phyloP scores from a whole-genome alignment of 2,888 invertebrate genomes.

The Acutogordius australiensis region DNA sequence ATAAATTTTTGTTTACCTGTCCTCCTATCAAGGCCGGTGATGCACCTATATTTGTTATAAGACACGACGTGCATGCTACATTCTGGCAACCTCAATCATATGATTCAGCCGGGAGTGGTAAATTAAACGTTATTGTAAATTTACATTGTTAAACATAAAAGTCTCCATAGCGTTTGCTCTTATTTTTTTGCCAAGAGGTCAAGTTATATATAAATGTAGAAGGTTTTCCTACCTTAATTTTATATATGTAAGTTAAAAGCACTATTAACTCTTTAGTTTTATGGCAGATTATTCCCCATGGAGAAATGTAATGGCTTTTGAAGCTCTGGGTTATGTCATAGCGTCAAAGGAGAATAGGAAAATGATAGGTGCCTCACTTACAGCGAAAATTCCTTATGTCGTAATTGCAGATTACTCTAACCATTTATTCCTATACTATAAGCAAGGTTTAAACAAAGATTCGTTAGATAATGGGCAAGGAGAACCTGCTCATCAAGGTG shows the following conservation, averaged over 20 bases:
- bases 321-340: not conserved
- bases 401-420: not conserved
- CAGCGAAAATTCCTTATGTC: not conserved
- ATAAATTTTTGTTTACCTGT: not conserved
- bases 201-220: too few relatives aligned
- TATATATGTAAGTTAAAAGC: too few relatives aligned
- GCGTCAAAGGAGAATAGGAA: not conserved
- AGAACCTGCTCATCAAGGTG: too few relatives aligned
- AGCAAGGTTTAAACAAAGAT: too few relatives aligned
- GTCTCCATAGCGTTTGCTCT: too few relatives aligned
- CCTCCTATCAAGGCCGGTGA: not conserved
- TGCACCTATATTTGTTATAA: not conserved
- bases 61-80: constrained; percentile 4
- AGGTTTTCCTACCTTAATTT: too few relatives aligned
- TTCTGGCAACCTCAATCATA: not conserved
- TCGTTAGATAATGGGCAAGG: too few relatives aligned
- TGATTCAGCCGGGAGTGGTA: too few relatives aligned
- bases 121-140: too few relatives aligned
- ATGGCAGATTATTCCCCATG: not conserved
- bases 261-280: not conserved
- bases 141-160: too few relatives aligned
- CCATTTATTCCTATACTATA: not conserved
- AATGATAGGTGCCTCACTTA: not conserved
- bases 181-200: too few relatives aligned
- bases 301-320: not conserved